Conservation (phyloP, 2,888 invertebrate species). For the Amphipoea lucens region DNA sequence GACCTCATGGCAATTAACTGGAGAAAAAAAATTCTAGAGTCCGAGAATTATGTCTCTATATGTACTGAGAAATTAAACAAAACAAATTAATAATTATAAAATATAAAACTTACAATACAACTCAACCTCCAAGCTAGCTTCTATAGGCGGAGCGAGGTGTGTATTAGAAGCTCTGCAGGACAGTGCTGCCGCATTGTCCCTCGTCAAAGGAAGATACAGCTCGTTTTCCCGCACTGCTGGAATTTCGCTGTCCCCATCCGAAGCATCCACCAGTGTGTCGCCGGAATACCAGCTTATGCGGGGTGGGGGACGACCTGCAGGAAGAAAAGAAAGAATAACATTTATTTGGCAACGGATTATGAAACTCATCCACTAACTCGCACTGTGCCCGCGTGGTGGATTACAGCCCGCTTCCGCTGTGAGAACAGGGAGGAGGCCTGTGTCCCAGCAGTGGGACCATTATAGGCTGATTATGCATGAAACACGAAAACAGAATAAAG, state of each 20-base stretch:
- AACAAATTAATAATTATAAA: background rate
- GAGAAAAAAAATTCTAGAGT: background rate
- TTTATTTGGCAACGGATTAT: background rate
- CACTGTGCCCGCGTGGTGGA: background rate
- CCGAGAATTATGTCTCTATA: background rate
- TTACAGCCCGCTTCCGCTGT: background rate
- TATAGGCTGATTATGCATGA: background rate
- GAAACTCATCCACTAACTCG: background rate
- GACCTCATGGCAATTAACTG: background rate
- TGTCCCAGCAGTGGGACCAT: background rate
- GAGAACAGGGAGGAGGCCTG: background rate
- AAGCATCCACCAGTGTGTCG: slow-evolving; percentile 92
- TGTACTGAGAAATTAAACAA: background rate
- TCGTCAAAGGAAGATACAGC: slow-evolving; percentile 92
- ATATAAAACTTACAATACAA: slow-evolving; percentile 92
- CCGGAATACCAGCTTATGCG: slow-evolving; percentile 95
- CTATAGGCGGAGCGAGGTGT: slow-evolving; percentile 92
- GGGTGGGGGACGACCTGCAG: slow-evolving; percentile 93
- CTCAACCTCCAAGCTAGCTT: slow-evolving; percentile 92
- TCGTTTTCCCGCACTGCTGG: slow-evolving; percentile 93
- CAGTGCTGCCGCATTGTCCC: slow-evolving; percentile 92
- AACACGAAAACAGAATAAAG: background rate
- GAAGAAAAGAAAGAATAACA: background rate
- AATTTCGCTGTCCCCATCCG: slow-evolving; percentile 91
- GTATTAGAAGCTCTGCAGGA: slow-evolving; percentile 94